Evolutionary conservation across 2,797 vertebrate species (phyloP), one percentile per base, ranked within the genome.

Genomic region (Scomberomorus guttatus): DNA sequence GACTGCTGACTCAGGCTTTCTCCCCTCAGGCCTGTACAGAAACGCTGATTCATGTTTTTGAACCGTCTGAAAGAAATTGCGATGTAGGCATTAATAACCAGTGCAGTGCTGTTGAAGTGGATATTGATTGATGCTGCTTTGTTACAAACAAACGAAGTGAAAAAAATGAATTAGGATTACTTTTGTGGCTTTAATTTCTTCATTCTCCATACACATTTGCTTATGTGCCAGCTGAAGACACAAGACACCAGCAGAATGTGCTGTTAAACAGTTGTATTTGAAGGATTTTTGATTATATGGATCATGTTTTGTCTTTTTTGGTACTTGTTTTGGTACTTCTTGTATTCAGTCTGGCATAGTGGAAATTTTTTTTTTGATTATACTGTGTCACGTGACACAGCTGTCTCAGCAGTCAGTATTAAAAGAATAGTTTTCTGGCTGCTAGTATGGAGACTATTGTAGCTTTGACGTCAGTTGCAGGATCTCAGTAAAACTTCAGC

Each of bases 1-100:
- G 32, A 62, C 58, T 80, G 59, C 52, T 80, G 70, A 55, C 9
- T 72, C 25, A 63, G 50, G 27, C 0, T 46, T 42, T 61, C 24
- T 27, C 6, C 65, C 17, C 5, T 68, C 17, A 18, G 52, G 57
- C 20, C 5, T 6, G 7, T 9, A 2, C 46, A 54, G 46, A 65
- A 65, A 54, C 3, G 22, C 69, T 66, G 54, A 66, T 44, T 59
- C 37, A 8, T 39, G 48, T 48, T 68, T 68, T 69, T n/a, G 12
- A 17, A 4, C 32, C 3, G 27, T 56, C 32, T 20, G 46, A 64
- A 34, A 56, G 3, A 17, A 24, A 63, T 11, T 13, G 77, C 5
- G 1, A 4, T 24, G 55, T 20, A 20, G 37, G 37, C 48, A 15
- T 59, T 55, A 42, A 48, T 48, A 52, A 70, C 9, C 27, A 48